Evolutionary conservation across 2,113 vertebrate genomes (phyloP).

Genomic region (Lota lota): DNA sequence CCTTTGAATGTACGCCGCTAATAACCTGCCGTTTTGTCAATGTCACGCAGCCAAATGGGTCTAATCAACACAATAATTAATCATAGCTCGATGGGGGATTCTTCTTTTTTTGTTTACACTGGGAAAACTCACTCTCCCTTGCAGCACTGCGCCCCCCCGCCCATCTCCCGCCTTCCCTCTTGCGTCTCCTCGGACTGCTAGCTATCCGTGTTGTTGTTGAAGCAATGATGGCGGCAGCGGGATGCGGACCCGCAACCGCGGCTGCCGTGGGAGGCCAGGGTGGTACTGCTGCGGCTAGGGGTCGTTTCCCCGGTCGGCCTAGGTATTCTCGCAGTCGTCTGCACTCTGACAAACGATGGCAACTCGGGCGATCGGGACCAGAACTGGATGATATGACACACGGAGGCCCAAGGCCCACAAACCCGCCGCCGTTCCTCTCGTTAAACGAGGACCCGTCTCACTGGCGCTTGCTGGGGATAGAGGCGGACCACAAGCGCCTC

Average conservation of each 20-base stretch:
- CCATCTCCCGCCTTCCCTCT: constrained; percentile 81
- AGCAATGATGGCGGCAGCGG: constrained; percentile 89
- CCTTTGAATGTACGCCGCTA: no score
- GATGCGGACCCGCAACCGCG: constrained; percentile 84
- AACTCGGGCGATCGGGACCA: constrained; percentile 74
- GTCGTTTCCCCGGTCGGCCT: constrained; percentile 87
- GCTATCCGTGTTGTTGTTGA: constrained; percentile 79
- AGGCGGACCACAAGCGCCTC: constrained; percentile 81
- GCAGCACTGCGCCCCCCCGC: constrained; percentile 64
- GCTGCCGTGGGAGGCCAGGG: constrained; percentile 80
- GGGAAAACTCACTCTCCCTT: constrained; percentile 69
- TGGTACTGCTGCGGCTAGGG: constrained; percentile 80
- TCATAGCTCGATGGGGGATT: neutral
- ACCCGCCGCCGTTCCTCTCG: constrained; percentile 71
- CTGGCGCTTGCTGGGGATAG: constrained; percentile 82
- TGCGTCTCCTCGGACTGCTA: constrained; percentile 67
- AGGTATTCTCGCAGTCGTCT: constrained; percentile 81
- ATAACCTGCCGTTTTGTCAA: no score
- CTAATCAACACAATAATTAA: no score
- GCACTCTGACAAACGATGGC: constrained; percentile 77
- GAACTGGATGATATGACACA: constrained; percentile 76
- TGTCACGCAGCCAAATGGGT: no score
- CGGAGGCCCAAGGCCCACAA: constrained; percentile 81
- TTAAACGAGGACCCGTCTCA: constrained; percentile 83
- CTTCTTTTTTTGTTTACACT: neutral